phyloP scores from a whole-genome alignment of 1,140 invertebrate species.

The Atopsyche davidsoni region DNA sequence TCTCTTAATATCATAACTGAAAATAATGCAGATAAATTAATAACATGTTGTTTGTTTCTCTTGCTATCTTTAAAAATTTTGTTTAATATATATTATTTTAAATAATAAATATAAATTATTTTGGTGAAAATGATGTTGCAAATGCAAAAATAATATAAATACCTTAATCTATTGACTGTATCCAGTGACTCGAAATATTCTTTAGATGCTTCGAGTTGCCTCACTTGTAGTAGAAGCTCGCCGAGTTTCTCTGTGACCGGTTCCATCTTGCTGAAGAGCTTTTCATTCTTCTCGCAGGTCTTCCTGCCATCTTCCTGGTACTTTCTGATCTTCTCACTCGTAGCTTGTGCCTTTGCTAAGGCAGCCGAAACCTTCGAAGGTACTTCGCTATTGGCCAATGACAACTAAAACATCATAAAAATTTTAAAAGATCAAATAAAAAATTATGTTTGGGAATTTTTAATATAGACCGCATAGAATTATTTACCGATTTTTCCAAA shows the following conservation, averaged over 20 bases:
- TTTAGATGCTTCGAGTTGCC: conserved; percentile 39
- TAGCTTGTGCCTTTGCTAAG: conserved; percentile 39
- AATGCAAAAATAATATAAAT: conserved; percentile 5
- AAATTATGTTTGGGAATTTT: neutral
- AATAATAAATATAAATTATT: no score
- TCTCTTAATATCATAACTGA: conserved; percentile 40
- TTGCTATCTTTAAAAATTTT: no score
- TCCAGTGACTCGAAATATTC: conserved; percentile 43
- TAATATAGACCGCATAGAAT: neutral
- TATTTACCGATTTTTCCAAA: conserved; percentile 24
- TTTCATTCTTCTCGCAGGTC: conserved; percentile 35
- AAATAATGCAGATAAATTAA: no score
- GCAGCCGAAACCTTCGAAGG: conserved; percentile 40
- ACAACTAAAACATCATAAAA: conserved; percentile 33
- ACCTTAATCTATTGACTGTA: conserved; percentile 43
- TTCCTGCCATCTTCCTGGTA: conserved; percentile 36
- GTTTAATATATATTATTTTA: no score
- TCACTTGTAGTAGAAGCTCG: conserved; percentile 38
- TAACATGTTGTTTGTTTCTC: no score
- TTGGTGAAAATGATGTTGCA: no score
- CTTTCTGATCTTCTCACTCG: conserved; percentile 38
- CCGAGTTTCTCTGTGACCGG: conserved; percentile 36
- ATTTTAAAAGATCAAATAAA: neutral
- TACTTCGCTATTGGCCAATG: conserved; percentile 38
- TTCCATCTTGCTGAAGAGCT: conserved; percentile 37